phyloP scores from a whole-genome alignment of 2,797 vertebrate species.

The Anguilla megastoma region DNA sequence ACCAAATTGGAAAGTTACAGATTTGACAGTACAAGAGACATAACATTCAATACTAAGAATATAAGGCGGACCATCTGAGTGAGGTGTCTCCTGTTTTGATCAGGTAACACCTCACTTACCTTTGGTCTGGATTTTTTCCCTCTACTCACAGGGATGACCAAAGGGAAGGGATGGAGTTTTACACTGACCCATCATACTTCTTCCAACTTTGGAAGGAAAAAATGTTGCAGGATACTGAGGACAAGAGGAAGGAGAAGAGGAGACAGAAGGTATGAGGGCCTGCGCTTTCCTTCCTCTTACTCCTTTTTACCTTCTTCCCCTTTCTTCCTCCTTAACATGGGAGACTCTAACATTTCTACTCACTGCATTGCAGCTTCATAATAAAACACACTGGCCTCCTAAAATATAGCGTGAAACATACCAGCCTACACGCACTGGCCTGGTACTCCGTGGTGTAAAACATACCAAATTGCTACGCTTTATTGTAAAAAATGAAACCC shows the following conservation, averaged over 20 bases:
- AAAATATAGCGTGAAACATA: neutral
- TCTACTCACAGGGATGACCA: constrained; percentile 85
- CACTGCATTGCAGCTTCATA: neutral
- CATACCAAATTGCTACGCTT: neutral
- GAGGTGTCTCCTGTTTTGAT: neutral
- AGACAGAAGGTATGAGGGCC: constrained; percentile 85
- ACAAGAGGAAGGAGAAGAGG: constrained; percentile 97
- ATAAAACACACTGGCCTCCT: neutral
- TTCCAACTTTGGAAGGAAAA: constrained; percentile 99
- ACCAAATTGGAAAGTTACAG: neutral
- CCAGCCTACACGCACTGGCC: neutral
- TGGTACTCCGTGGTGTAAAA: neutral
- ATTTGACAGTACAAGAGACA: neutral
- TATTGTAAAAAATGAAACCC: neutral
- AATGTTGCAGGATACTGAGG: constrained; percentile 98
- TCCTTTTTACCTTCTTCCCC: neutral
- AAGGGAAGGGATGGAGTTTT: constrained; percentile 95
- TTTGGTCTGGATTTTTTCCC: neutral
- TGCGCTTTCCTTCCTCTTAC: neutral
- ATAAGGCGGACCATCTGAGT: neutral
- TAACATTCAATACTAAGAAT: neutral
- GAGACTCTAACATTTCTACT: neutral
- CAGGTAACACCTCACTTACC: neutral
- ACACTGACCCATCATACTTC: constrained; percentile 98
- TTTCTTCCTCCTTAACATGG: neutral